Percentiles rank a stretch among this genome's conserved stretches.
Evolutionary conservation across 2,797 vertebrate genomes (phyloP).

Genomic region (Danio tinwini): DNA sequence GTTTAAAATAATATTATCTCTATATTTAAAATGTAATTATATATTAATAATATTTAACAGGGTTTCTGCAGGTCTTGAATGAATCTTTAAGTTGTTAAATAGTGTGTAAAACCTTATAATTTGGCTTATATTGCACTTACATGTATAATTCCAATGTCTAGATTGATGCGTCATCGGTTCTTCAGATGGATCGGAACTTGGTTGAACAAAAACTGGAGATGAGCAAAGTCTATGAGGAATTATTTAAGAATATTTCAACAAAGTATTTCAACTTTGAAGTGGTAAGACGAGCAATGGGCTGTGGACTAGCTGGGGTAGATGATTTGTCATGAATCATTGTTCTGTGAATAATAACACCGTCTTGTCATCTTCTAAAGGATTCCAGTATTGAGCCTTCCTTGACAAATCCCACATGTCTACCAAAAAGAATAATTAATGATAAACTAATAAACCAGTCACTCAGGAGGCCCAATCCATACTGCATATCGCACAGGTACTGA

Average conservation of each 20-base stretch:
- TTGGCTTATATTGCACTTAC: too few relatives aligned
- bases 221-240: constrained; percentile 71
- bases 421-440: constrained; percentile 50
- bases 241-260: constrained; percentile 67
- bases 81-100: too few relatives aligned
- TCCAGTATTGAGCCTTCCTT: constrained; percentile 60
- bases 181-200: constrained; percentile 68
- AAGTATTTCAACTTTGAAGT: constrained; percentile 72
- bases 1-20: too few relatives aligned
- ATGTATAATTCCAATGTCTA: constrained; percentile 34
- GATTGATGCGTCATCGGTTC: constrained; percentile 64
- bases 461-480: constrained; percentile 23
- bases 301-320: not conserved
- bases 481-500: constrained; percentile 49
- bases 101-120: not conserved
- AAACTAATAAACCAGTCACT: constrained; percentile 71
- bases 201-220: constrained; percentile 61
- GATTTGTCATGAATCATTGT: not conserved
- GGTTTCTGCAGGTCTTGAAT: too few relatives aligned
- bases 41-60: too few relatives aligned
- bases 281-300: constrained; percentile 48
- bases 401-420: constrained; percentile 28
- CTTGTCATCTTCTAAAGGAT: constrained; percentile 47
- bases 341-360: not conserved
- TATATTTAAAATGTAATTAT: too few relatives aligned